Conservation (phyloP, 2,113 vertebrate species). For the Sigmodon hispidus region DNA sequence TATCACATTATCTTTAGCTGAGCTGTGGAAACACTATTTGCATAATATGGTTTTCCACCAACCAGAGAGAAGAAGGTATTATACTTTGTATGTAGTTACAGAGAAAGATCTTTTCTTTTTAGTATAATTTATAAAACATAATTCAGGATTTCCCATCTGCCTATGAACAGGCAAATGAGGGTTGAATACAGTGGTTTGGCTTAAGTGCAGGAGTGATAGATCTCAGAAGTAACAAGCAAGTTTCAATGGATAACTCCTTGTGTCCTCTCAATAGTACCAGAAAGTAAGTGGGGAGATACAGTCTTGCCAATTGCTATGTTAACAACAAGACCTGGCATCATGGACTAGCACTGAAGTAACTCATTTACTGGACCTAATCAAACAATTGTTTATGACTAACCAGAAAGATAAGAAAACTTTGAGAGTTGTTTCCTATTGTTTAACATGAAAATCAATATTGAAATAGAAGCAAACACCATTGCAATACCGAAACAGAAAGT, state of each 20-base stretch:
- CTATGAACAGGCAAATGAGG: not conserved
- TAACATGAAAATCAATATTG: not conserved
- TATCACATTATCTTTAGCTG: not conserved
- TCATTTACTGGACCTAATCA: slow-evolving; percentile 14
- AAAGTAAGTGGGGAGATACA: not conserved
- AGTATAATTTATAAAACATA: not conserved
- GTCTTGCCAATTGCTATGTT: not conserved
- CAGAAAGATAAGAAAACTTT: slow-evolving; percentile 19
- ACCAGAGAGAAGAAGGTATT: not conserved
- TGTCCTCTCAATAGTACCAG: not conserved
- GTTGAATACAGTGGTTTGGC: not conserved
- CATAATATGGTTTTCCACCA: not conserved
- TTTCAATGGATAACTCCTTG: not conserved
- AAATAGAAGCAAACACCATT: slow-evolving; percentile 23
- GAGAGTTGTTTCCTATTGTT: not conserved
- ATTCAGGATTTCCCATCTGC: not conserved
- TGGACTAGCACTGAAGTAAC: not conserved
- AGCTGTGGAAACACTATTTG: not conserved
- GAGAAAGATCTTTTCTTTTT: not conserved
- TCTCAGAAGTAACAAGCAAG: not conserved
- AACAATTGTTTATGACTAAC: slow-evolving; percentile 5
- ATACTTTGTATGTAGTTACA: not conserved
- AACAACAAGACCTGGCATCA: not conserved
- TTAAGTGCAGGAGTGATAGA: not conserved
- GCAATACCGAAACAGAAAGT: slow-evolving; percentile 46